A percentile compares a stretch with the other conserved stretches of the same genome.
phyloP scores from a whole-genome alignment of 2,888 invertebrate genomes.

The Chouioia cunea region DNA sequence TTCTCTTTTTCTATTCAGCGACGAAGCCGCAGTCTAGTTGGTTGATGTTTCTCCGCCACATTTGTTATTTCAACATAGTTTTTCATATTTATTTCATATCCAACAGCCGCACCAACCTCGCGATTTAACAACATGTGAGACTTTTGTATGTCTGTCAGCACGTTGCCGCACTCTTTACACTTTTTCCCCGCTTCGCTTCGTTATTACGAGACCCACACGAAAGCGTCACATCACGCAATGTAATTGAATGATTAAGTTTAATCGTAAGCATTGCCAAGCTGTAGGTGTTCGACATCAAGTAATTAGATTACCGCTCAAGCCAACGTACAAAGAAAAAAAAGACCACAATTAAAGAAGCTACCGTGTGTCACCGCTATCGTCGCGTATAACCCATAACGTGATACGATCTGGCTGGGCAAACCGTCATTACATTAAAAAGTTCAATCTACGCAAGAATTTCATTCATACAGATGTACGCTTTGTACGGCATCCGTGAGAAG shows the following conservation, averaged over 20 bases:
- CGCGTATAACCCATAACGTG: conserved; percentile 9
- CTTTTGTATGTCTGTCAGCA: neutral
- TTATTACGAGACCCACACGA: neutral
- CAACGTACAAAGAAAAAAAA: neutral
- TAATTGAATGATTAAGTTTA: conserved; percentile 64
- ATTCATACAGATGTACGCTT: conserved; percentile 44
- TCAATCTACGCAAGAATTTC: conserved; percentile 10
- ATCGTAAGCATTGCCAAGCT: conserved; percentile 51
- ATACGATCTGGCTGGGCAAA: neutral
- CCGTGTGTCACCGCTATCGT: conserved; percentile 12
- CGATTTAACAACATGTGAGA: conserved; percentile 18
- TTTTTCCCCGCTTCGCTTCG: conserved; percentile 7
- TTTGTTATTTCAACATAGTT: neutral
- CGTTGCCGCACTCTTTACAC: no score
- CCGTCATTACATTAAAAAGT: conserved; percentile 30
- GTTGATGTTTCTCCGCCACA: neutral
- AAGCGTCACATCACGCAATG: conserved; percentile 55
- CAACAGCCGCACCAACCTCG: neutral
- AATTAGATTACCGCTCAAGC: conserved; percentile 32
- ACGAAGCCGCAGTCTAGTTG: neutral
- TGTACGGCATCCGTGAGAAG: conserved; percentile 46
- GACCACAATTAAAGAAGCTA: conserved; percentile 4
- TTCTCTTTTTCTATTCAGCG: no score
- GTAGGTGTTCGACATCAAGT: conserved; percentile 19
- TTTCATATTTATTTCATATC: conserved; percentile 23